Percentiles rank a stretch among this genome's conserved stretches.
Conservation (phyloP, 2,888 invertebrate species). For the Chorisops tibialis region DNA sequence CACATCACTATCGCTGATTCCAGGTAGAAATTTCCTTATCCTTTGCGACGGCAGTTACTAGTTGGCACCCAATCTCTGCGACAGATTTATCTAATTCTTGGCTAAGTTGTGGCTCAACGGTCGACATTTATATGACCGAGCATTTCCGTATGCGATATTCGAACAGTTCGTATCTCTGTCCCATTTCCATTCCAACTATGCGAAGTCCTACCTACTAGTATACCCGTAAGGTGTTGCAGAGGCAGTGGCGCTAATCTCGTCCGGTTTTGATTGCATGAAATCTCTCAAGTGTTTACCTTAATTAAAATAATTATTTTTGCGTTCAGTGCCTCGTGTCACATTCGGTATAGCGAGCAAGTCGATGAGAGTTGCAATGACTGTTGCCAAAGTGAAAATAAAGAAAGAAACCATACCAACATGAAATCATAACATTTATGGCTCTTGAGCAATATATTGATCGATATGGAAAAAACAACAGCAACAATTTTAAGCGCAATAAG, state of each 20-base stretch:
- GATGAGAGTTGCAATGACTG: neutral
- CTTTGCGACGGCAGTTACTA: neutral
- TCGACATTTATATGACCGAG: no score
- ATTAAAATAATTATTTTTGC: no score
- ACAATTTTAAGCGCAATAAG: neutral
- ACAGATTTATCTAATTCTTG: conserved; percentile 23
- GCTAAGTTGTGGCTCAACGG: neutral
- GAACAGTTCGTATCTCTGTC: neutral
- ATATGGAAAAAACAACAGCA: neutral
- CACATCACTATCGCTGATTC: conserved; percentile 16
- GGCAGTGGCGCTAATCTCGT: no score
- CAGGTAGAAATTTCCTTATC: conserved; percentile 6
- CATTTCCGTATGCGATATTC: conserved; percentile 14
- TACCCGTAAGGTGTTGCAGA: no score
- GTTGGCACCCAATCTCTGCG: conserved; percentile 1
- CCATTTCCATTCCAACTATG: neutral
- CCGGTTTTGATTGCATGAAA: no score
- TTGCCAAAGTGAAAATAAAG: neutral
- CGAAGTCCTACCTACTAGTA: no score
- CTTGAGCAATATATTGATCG: neutral
- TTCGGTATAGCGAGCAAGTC: neutral
- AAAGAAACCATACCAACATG: neutral
- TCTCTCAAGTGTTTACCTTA: no score
- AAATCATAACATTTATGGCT: conserved; percentile 12
- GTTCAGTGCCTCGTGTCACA: no score